Evolutionary conservation across 2,113 vertebrate genomes (phyloP).

Genomic region (Sterrhoptilus dennistouni): DNA sequence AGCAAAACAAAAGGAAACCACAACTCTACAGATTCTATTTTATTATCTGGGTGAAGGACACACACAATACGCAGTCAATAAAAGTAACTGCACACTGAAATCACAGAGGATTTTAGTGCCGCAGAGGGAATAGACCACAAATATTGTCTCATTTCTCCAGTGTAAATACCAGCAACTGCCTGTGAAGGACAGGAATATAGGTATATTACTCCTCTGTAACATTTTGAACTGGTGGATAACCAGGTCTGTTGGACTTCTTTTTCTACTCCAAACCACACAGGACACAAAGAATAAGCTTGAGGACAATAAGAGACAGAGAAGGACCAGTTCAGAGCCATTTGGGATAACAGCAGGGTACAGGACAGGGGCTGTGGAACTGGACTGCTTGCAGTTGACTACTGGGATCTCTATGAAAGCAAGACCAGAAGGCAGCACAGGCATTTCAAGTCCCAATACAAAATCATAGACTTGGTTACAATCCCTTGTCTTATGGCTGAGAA

Average conservation of each 20-base stretch:
- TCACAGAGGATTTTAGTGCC: background rate
- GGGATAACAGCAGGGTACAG: background rate
- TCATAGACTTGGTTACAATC: background rate
- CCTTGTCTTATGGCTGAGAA: background rate
- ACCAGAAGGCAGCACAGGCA: background rate
- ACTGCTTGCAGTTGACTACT: background rate
- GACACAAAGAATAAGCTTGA: background rate
- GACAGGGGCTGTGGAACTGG: background rate
- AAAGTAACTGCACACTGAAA: background rate
- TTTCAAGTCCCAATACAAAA: background rate
- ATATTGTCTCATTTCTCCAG: background rate
- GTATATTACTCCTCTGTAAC: background rate
- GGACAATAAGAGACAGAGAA: background rate
- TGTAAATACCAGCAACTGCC: background rate
- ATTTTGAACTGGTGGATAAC: background rate
- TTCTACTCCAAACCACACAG: background rate
- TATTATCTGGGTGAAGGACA: background rate
- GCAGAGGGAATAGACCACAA: background rate
- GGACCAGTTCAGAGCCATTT: background rate
- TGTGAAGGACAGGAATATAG: background rate
- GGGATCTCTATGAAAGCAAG: rapidly evolving
- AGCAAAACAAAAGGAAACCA: background rate
- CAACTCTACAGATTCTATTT: background rate
- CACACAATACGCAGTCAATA: background rate
- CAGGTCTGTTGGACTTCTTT: background rate